Evolutionary conservation across 1,140 invertebrate species (phyloP), one percentile per base, ranked within the genome.

Genomic region (Euura lappo): DNA sequence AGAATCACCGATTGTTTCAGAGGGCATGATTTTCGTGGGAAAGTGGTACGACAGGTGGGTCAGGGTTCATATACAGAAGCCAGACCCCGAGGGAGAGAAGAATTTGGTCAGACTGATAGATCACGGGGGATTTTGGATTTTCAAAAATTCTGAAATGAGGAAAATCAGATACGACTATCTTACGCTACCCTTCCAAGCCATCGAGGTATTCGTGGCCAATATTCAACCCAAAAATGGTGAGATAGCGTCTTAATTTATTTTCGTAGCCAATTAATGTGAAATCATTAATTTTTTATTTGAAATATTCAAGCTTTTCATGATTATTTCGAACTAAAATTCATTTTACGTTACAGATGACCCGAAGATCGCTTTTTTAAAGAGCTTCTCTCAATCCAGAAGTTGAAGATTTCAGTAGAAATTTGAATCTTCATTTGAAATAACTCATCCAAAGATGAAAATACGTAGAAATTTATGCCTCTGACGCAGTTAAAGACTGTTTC

Each of bases 131-230:
- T 99, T 95, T 85, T 91, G 92, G 79, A 90, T 89, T 51, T 89
- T 98, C n/a, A 90, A 91, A 75, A 93, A 93, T 75, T 87, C 91
- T 43, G 87, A 91, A 73, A 90, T 98, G 79, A 91, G 95, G 80
- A 95, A 97, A 88, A 97, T 99, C 73, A 91, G 96, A 75, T 93
- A 92, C 73, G 97, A 99, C 87, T 98, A 97, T 83, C 93, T 98
- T 89, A 90, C 92, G 44, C 88, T 99, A 79, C 98, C 98, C 28
- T 99, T 99, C 89, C 98, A 99, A 92, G 96, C 97, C 66, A 94
- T 95, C 51, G 98, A 99, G 90, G 96, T 97, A 81, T 93, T 93
- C 83, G 88, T 99, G 80, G 96, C 96, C 7, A 94, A 97, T 88
- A 90, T 99, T 72, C 91, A 92, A 85, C 96, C 97, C 66, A 89